Conservation (phyloP, 2,888 invertebrate species). For the Cosmorhoe ocellata region DNA sequence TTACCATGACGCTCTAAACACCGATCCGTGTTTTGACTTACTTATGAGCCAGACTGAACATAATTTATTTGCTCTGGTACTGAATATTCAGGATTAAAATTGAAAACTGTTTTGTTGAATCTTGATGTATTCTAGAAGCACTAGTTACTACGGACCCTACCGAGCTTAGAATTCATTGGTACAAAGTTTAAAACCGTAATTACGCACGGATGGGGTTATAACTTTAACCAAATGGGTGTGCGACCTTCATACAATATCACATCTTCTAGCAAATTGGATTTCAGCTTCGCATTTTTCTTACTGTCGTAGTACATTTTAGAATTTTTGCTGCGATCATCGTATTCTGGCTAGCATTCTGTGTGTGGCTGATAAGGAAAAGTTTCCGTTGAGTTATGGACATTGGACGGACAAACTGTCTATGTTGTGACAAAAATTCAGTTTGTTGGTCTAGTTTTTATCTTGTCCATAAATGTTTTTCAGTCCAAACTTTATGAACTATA, state of each 20-base stretch:
- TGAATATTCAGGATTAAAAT: conserved; percentile 25
- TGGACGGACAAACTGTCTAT: conserved; percentile 7
- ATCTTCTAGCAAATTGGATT: conserved; percentile 11
- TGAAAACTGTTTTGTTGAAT: conserved; percentile 22
- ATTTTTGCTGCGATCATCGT: background rate
- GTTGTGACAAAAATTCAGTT: conserved; percentile 15
- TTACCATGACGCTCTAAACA: conserved; percentile 9
- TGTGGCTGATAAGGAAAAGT: conserved; percentile 4
- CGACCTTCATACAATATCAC: conserved; percentile 18
- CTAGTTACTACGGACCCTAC: conserved; percentile 12
- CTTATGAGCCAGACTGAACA: conserved; percentile 9
- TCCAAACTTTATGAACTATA: conserved; percentile 8
- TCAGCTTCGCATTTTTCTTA: background rate
- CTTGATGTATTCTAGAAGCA: conserved; percentile 13
- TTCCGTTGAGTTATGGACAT: conserved; percentile 4
- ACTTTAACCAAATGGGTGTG: conserved; percentile 22
- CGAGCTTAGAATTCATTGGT: conserved; percentile 20
- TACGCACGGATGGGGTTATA: conserved; percentile 19
- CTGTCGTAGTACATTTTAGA: background rate
- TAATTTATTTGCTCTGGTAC: conserved; percentile 13
- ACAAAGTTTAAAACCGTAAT: conserved; percentile 24
- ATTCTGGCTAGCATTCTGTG: conserved; percentile 8
- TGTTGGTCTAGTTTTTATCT: conserved; percentile 10
- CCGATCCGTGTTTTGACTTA: conserved; percentile 15
- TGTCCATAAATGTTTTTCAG: conserved; percentile 5